phyloP scores from a whole-genome alignment of 2,113 vertebrate genomes.

The Isurus oxyrinchus region DNA sequence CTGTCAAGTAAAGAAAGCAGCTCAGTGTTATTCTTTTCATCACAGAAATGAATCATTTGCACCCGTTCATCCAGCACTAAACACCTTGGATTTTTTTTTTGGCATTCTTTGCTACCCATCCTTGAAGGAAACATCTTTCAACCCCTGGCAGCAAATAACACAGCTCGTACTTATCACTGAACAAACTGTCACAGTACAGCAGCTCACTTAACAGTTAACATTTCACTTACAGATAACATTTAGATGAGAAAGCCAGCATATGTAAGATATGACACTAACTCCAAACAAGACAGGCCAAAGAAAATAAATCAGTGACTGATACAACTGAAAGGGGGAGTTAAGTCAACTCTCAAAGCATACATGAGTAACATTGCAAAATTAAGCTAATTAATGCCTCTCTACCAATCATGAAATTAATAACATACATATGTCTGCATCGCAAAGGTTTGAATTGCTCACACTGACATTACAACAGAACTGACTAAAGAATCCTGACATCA shows the following conservation, averaged over 20 bases:
- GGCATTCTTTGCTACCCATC: constrained; percentile 45
- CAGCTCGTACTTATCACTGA: constrained; percentile 12
- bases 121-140: constrained; percentile 24
- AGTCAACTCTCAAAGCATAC: neutral
- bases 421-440: neutral
- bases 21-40: constrained; percentile 47
- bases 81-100: constrained; percentile 49
- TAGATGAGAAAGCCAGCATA: neutral
- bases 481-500: neutral
- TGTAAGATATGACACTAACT: neutral
- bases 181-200: neutral
- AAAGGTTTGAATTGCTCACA: neutral
- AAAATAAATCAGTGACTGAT: constrained; percentile 15
- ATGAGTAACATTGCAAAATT: neutral
- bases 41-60: constrained; percentile 51
- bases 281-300: neutral
- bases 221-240: constrained; percentile 1
- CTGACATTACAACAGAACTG: neutral
- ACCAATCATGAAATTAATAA: neutral
- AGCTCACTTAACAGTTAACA: constrained; percentile 24
- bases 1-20: constrained; percentile 49
- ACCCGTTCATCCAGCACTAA: constrained; percentile 47
- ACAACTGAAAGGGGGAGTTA: neutral
- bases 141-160: neutral
- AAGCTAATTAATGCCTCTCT: neutral